These are phyloP conservation scores for Chrysolina oricalcia DNA, from an alignment of 2,888 invertebrate genomes.

Conservation along the genomic window DNA sequence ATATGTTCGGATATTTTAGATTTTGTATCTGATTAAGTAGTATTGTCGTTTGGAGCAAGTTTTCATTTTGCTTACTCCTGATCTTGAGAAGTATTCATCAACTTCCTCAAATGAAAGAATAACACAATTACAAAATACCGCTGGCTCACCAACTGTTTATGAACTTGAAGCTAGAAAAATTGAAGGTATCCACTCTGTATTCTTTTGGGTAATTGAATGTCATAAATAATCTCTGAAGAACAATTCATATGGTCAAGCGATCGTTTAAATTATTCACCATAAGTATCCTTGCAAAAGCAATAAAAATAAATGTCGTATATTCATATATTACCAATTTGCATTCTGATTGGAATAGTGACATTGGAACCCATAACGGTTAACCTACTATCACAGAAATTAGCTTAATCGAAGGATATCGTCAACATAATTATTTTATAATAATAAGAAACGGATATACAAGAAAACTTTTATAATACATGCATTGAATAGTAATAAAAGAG, in stretches of 20 bases:
- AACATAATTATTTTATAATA: not conserved
- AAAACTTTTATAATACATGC: not conserved
- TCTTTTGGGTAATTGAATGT: not conserved
- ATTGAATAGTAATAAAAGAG: no score
- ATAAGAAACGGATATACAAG: not conserved
- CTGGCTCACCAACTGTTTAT: not conserved
- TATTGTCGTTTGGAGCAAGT: no score
- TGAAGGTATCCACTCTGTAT: not conserved
- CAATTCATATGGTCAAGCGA: not conserved
- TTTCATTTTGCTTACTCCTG: no score
- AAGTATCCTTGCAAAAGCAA: not conserved
- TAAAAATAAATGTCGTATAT: constrained; percentile 14
- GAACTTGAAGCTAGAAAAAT: not conserved
- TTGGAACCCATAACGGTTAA: constrained; percentile 22
- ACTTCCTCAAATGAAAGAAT: no score
- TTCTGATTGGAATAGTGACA: constrained; percentile 21
- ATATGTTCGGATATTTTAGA: no score
- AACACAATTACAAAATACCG: no score
- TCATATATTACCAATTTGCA: constrained; percentile 2
- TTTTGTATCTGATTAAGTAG: no score
- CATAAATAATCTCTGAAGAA: not conserved
- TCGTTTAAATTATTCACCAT: not conserved
- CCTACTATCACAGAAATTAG: constrained; percentile 20
- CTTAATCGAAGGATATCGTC: not conserved
- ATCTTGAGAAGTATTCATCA: no score